Conservation (phyloP, 2,888 invertebrate genomes). For the Marronus borbonicus region DNA sequence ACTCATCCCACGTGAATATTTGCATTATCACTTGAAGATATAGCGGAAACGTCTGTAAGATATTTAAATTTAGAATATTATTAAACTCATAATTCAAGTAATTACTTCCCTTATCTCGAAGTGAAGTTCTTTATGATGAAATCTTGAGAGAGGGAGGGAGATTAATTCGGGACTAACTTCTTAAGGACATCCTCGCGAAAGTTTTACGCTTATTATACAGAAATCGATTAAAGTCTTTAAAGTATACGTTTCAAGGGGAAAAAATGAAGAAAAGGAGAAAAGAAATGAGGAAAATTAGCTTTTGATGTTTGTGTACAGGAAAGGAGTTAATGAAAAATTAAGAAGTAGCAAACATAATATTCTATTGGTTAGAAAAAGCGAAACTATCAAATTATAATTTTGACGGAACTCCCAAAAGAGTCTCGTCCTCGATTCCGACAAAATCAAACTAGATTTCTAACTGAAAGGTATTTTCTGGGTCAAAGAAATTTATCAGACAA, state of each 20-base stretch:
- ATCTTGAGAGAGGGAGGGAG: background rate
- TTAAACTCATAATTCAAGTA: conserved; percentile 51
- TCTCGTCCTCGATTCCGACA: too few relatives aligned
- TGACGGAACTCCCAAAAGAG: too few relatives aligned
- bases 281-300: background rate
- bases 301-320: too few relatives aligned
- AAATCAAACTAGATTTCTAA: too few relatives aligned
- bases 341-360: too few relatives aligned
- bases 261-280: background rate
- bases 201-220: conserved; percentile 20
- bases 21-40: conserved; percentile 5
- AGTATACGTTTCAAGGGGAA: background rate
- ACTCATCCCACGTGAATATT: background rate
- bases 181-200: conserved; percentile 10
- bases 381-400: too few relatives aligned
- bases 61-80: conserved; percentile 50
- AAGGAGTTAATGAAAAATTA: too few relatives aligned
- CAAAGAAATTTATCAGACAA: too few relatives aligned
- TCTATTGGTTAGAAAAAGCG: too few relatives aligned
- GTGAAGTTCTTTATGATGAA: conserved; percentile 45
- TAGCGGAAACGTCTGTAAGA: conserved; percentile 15
- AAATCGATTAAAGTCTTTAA: conserved; percentile 1
- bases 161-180: conserved; percentile 24
- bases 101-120: conserved; percentile 43
- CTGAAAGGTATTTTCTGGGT: too few relatives aligned